Evolutionary conservation across 2,113 vertebrate genomes (phyloP).

Genomic region (Cynoglossus semilaevis): DNA sequence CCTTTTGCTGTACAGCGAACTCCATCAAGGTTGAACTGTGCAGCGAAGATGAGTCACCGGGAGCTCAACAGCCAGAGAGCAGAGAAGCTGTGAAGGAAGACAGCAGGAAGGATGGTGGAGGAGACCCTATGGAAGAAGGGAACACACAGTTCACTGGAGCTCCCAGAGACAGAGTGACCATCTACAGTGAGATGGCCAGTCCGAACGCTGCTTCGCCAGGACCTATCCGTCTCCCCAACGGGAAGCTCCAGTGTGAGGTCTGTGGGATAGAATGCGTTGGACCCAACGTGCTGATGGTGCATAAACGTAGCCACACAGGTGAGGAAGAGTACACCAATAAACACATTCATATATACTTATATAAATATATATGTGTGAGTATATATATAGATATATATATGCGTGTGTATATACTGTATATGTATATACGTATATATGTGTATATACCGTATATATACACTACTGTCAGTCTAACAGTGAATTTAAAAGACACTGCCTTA

Average conservation of each 20-base stretch:
- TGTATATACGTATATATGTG: no score
- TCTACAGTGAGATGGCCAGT: conserved; percentile 81
- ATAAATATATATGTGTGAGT: no score
- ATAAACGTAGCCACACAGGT: conserved; percentile 98
- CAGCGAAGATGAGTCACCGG: conserved; percentile 87
- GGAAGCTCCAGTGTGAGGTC: conserved; percentile 93
- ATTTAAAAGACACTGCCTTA: no score
- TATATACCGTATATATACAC: no score
- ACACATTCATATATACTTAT: neutral
- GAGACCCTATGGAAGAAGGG: conserved; percentile 77
- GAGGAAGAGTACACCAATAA: conserved; percentile 44
- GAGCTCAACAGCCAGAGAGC: conserved; percentile 76
- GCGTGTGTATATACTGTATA: no score
- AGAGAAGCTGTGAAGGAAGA: conserved; percentile 74
- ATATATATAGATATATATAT: no score
- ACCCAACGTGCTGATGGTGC: conserved; percentile 97
- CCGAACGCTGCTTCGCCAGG: conserved; percentile 85
- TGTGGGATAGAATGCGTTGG: conserved; percentile 97
- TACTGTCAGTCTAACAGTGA: no score
- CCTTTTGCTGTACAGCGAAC: conserved; percentile 74
- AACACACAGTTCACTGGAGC: conserved; percentile 58
- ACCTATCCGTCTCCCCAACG: conserved; percentile 89
- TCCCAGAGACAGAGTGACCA: conserved; percentile 74
- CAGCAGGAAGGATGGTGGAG: conserved; percentile 69
- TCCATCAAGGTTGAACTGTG: conserved; percentile 97